These are phyloP conservation scores for Sebastes wilsoni DNA, from an alignment of 2,797 vertebrate genomes.

Conservation along the genomic window DNA sequence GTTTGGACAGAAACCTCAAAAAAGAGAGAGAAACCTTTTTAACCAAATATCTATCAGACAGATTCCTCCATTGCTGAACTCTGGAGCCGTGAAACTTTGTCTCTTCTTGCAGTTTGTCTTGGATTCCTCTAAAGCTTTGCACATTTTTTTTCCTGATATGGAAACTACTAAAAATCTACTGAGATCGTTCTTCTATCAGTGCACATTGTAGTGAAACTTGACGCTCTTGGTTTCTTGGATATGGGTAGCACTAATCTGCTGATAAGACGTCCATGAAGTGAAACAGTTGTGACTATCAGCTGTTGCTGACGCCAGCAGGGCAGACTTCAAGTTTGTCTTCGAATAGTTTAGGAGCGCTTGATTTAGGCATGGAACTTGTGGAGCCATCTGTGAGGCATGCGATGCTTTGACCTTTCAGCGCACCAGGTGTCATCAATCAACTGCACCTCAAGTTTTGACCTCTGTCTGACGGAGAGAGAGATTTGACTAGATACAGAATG, in stretches of 20 bases:
- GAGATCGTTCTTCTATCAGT: neutral
- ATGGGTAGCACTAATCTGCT: neutral
- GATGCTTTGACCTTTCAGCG: conserved; percentile 62
- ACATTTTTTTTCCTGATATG: conserved; percentile 20
- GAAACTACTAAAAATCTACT: conserved; percentile 34
- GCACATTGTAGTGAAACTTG: conserved; percentile 5
- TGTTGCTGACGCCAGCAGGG: conserved; percentile 58
- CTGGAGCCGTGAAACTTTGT: conserved; percentile 9
- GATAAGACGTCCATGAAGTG: neutral
- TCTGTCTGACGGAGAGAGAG: neutral
- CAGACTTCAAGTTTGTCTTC: conserved; percentile 18
- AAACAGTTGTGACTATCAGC: conserved; percentile 44
- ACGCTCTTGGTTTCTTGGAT: neutral
- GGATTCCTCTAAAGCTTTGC: conserved; percentile 40
- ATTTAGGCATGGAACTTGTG: conserved; percentile 54
- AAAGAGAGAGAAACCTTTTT: neutral
- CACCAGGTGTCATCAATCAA: conserved; percentile 27
- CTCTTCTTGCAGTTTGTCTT: neutral
- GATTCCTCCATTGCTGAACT: neutral
- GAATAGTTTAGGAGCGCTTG: conserved; percentile 54
- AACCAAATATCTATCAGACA: conserved; percentile 4
- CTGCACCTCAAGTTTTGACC: conserved; percentile 15
- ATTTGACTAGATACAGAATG: neutral
- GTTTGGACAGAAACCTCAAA: conserved; percentile 28
- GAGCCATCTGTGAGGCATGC: conserved; percentile 17